A percentile compares a stretch with the other conserved stretches of the same genome.
Conservation (phyloP, 2,797 vertebrate genomes). For the Molossus alvarezi region DNA sequence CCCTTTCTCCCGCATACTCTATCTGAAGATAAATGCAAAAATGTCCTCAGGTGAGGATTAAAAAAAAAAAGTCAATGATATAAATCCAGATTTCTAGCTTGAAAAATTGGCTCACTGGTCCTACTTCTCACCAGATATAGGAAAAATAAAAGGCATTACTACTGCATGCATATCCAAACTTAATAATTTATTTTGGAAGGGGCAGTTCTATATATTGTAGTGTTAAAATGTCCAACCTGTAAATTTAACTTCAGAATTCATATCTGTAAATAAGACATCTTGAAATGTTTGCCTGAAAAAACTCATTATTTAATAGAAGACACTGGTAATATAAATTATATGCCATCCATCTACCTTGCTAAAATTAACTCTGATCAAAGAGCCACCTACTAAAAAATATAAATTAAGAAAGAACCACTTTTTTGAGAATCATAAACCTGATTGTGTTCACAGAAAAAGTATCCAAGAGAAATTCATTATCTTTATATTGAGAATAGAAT, state of each 20-base stretch:
- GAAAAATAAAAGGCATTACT: neutral
- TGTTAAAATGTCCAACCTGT: neutral
- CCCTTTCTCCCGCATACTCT: too few relatives aligned
- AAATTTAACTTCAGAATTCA: constrained; percentile 28
- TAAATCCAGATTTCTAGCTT: constrained; percentile 54
- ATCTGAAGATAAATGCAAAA: too few relatives aligned
- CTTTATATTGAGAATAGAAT: constrained; percentile 21
- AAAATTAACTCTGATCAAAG: constrained; percentile 44
- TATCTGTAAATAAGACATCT: constrained; percentile 30
- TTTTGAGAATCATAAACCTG: neutral
- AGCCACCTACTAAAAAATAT: constrained; percentile 41
- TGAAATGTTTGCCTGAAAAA: neutral
- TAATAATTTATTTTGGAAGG: neutral
- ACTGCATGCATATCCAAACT: neutral
- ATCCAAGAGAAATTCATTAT: constrained; percentile 3
- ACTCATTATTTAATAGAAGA: constrained; percentile 14
- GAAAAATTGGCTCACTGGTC: neutral
- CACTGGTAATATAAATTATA: constrained; percentile 11
- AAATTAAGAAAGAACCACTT: neutral
- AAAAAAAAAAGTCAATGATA: neutral
- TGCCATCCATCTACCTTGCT: neutral
- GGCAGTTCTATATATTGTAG: neutral
- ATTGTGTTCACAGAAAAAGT: constrained; percentile 21
- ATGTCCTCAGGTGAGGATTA: too few relatives aligned
- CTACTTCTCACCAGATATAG: neutral